Conservation (phyloP, 2,888 invertebrate species). For the Pyrocoelia pectoralis region DNA sequence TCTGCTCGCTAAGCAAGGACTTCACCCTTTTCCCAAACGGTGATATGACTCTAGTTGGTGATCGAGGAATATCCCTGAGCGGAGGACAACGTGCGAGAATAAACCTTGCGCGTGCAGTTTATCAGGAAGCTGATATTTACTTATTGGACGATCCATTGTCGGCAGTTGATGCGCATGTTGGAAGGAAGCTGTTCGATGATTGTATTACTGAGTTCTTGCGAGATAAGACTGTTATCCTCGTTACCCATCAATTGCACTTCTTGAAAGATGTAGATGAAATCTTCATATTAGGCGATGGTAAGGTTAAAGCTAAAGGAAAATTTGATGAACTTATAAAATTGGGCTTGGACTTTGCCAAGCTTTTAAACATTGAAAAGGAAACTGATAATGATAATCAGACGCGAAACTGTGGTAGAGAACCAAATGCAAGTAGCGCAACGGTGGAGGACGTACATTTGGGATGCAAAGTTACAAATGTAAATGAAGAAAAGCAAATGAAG, state of each 20-base stretch:
- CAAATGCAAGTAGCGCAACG: no score
- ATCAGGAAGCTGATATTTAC: slow-evolving; percentile 76
- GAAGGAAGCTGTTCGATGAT: slow-evolving; percentile 69
- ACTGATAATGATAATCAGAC: slow-evolving; percentile 60
- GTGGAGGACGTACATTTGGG: no score
- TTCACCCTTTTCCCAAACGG: slow-evolving; percentile 75
- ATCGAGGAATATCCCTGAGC: slow-evolving; percentile 75
- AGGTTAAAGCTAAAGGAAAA: slow-evolving; percentile 66
- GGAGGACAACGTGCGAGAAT: slow-evolving; percentile 80
- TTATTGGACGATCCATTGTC: slow-evolving; percentile 79
- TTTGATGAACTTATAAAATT: slow-evolving; percentile 69
- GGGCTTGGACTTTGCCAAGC: slow-evolving; percentile 75
- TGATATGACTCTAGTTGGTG: slow-evolving; percentile 81
- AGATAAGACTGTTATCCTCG: slow-evolving; percentile 76
- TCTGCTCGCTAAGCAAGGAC: slow-evolving; percentile 74
- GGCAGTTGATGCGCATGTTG: slow-evolving; percentile 78
- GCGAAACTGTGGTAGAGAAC: no score
- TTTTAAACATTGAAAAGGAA: slow-evolving; percentile 65
- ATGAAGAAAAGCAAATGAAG: no score
- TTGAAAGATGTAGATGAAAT: slow-evolving; percentile 67
- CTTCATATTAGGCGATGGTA: slow-evolving; percentile 63
- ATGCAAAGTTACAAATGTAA: no score
- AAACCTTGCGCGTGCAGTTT: slow-evolving; percentile 70
- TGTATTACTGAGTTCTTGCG: slow-evolving; percentile 69
- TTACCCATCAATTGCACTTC: slow-evolving; percentile 88